Base-by-base conservation (phyloP, 2,113 vertebrate species). In the Noturus placidus region DNA sequence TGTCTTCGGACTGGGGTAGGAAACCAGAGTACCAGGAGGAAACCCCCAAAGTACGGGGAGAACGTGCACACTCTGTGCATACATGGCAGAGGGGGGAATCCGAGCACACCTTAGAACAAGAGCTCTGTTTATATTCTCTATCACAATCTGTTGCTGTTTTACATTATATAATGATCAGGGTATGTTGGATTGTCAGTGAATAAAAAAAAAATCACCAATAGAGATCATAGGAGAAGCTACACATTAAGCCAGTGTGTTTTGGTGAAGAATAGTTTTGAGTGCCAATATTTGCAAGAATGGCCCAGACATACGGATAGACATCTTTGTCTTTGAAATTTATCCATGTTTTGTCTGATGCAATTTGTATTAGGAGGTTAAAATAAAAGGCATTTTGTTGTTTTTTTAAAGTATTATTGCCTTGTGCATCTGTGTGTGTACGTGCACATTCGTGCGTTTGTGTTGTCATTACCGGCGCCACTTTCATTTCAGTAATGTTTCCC, bases 381-480 rank as follows among this genome's bases (percentile, higher is more conserved):
- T 33, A 79, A 33, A 52, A 79, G 10, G 5, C 27, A 30, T 77
- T 50, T 50, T 82, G 35, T 46, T 82, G 10, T 42, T 46, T 65
- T 65, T 46, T 8, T 50, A 38, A 78, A 61, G 54, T 85, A 8
- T 70, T 52, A 25, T 65, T 85, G 27, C 50, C 30, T 42, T 74
- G 52, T 67, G 59, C 52, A 3, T 79, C 19, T 54, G n/a, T 77
- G 25, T 72, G 78, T 42, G 70, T 74, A 74, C 11, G 70, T 25
- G 38, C 38, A 42, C 70, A 46, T 42, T 25, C 57, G 69, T 20
- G 57, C 46, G 15, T 27, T 79, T 8, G 65, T 72, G 86, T 77
- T 69, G 86, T 82, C 79, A 87, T 86, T 80, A 86, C 35, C 85
- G 27, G 15, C 33, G n/a, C n/a, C 77, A 86, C 63, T 86, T 80